Evolutionary conservation across 1,140 invertebrate species (phyloP).

Genomic region (Wasmannia auropunctata): DNA sequence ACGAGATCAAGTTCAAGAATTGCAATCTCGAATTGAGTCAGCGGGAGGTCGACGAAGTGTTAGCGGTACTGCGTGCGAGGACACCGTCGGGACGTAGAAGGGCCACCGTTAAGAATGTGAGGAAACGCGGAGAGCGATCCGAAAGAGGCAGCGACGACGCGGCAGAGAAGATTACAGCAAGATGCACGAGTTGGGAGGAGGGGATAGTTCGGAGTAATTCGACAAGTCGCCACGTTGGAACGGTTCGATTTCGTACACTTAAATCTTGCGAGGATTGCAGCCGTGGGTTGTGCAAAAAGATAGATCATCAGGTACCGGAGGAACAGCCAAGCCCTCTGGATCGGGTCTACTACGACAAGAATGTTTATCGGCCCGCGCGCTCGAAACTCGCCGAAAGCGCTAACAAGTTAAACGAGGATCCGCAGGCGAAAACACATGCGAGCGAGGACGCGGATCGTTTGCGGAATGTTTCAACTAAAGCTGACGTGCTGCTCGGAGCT

Average conservation of each 20-base stretch:
- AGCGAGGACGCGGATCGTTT: conserved; percentile 62
- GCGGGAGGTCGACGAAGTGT: conserved; percentile 84
- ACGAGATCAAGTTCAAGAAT: conserved; percentile 75
- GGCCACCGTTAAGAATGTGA: conserved; percentile 70
- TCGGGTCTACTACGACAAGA: conserved; percentile 65
- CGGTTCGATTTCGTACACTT: background rate
- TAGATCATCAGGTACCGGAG: conserved; percentile 49
- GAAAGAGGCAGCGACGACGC: conserved; percentile 66
- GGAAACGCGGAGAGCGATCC: conserved; percentile 71
- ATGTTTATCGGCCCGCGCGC: conserved; percentile 57
- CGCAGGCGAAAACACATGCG: conserved; percentile 3
- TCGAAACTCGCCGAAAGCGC: conserved; percentile 47
- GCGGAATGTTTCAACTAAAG: conserved; percentile 82
- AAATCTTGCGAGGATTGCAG: conserved; percentile 62
- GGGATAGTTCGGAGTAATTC: background rate
- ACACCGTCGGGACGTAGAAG: conserved; percentile 77
- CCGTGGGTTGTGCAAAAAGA: conserved; percentile 58
- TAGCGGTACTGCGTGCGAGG: conserved; percentile 82
- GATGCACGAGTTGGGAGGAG: conserved; percentile 34
- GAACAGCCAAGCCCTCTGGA: conserved; percentile 48
- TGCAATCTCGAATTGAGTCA: conserved; percentile 84
- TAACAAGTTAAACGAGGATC: conserved; percentile 8
- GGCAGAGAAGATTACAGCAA: background rate
- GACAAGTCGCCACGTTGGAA: background rate
- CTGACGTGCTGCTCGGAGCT: conserved; percentile 85